phyloP scores from a whole-genome alignment of 2,113 vertebrate genomes.

The Melanotaenia duboulayi region DNA sequence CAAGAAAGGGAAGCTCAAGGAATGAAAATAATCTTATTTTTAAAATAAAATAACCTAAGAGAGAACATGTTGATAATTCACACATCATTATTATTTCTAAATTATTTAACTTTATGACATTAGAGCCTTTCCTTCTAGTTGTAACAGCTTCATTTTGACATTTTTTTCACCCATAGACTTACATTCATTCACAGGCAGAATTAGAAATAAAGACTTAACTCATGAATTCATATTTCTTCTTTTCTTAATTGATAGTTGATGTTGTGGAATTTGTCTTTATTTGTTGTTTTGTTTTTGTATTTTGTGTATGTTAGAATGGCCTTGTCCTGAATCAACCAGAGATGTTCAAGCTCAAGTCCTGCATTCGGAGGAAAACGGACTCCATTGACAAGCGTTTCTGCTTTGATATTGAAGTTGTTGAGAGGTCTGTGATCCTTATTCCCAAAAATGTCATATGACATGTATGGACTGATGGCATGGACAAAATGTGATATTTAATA shows the following conservation, averaged over 20 bases:
- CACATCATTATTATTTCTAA: neutral
- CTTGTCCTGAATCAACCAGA: constrained; percentile 89
- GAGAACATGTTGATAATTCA: neutral
- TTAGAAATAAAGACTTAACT: no score
- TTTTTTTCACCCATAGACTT: no score
- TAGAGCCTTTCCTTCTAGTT: no score
- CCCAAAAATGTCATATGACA: constrained; percentile 13
- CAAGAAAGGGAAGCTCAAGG: constrained; percentile 10
- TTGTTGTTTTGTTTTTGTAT: constrained; percentile 15
- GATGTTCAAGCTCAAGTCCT: constrained; percentile 95
- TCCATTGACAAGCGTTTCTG: constrained; percentile 99
- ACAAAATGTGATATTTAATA: neutral
- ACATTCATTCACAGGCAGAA: no score
- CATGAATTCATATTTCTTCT: neutral
- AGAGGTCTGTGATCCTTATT: constrained; percentile 86
- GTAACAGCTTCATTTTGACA: no score
- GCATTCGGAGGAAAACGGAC: constrained; percentile 95
- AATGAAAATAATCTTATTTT: constrained; percentile 32
- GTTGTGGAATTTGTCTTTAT: neutral
- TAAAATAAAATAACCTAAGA: no score
- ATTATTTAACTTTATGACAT: neutral
- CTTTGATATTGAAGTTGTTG: constrained; percentile 95
- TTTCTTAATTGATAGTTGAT: neutral
- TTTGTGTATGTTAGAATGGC: constrained; percentile 84
- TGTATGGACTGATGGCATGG: constrained; percentile 23